Percentiles rank a stretch among this genome's conserved stretches.
Evolutionary conservation across 2,888 invertebrate species (phyloP).

Genomic region (Agonopterix heracliana): DNA sequence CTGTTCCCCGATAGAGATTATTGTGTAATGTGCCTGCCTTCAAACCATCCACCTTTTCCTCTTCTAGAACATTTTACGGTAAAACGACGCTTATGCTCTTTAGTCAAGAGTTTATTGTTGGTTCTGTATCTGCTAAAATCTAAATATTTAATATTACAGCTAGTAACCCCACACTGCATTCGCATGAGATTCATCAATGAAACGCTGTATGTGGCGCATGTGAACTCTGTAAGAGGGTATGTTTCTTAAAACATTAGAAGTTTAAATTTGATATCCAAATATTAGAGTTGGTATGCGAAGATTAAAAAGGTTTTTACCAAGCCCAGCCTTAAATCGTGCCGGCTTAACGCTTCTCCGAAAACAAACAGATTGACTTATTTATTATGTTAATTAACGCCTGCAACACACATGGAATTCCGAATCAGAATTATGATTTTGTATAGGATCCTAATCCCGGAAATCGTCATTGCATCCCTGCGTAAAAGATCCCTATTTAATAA

Average conservation of each 20-base stretch:
- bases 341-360: too few relatives aligned
- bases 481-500: too few relatives aligned
- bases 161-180: slow-evolving; percentile 44
- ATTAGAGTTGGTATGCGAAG: too few relatives aligned
- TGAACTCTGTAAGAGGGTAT: slow-evolving; percentile 65
- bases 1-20: slow-evolving; percentile 79
- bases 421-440: too few relatives aligned
- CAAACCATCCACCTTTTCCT: slow-evolving; percentile 62
- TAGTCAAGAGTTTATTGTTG: slow-evolving; percentile 7
- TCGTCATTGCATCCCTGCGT: too few relatives aligned
- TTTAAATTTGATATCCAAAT: too few relatives aligned
- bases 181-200: slow-evolving; percentile 48
- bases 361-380: too few relatives aligned
- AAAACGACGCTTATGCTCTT: slow-evolving; percentile 11
- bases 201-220: slow-evolving; percentile 54
- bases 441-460: too few relatives aligned
- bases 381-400: too few relatives aligned
- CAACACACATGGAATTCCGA: too few relatives aligned
- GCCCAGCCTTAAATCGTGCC: too few relatives aligned
- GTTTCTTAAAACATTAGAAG: slow-evolving; percentile 8
- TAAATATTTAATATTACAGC: slow-evolving; percentile 34
- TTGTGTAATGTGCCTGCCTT: slow-evolving; percentile 76
- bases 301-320: too few relatives aligned
- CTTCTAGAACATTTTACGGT: slow-evolving; percentile 78
- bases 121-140: neutral